A percentile compares a stretch with the other conserved stretches of the same genome.
Evolutionary conservation across 2,888 invertebrate genomes (phyloP).

Genomic region (Sipha maydis): DNA sequence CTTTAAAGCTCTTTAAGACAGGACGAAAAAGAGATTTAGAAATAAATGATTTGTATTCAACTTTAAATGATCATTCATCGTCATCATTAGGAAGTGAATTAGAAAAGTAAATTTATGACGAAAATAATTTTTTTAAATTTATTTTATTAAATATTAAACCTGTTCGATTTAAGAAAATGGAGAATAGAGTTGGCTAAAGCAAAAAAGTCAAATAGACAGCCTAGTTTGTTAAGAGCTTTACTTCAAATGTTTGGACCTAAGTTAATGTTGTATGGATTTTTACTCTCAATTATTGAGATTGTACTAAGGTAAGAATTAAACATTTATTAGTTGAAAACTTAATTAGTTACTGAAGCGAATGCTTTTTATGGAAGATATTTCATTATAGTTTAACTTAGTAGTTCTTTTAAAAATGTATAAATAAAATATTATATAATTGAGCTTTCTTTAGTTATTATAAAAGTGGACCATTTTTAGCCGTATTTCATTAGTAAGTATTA

Average conservation of each 20-base stretch:
- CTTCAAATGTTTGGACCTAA: constrained; percentile 74
- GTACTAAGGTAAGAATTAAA: constrained; percentile 71
- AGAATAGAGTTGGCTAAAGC: constrained; percentile 72
- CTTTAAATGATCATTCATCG: constrained; percentile 77
- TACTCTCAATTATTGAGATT: constrained; percentile 74
- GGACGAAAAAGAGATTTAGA: constrained; percentile 80
- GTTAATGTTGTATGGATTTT: constrained; percentile 74
- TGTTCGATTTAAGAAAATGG: constrained; percentile 70
- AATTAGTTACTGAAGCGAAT: neutral
- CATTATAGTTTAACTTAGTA: neutral
- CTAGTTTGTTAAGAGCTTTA: constrained; percentile 74
- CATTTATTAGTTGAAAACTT: neutral
- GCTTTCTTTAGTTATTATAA: neutral
- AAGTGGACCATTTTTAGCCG: neutral
- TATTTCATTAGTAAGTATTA: neutral
- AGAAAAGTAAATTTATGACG: constrained; percentile 71
- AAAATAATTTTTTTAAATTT: neutral
- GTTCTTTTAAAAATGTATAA: neutral
- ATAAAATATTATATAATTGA: neutral
- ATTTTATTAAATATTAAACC: neutral
- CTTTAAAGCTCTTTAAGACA: constrained; percentile 79
- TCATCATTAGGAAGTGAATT: constrained; percentile 75
- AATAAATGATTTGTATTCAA: constrained; percentile 79
- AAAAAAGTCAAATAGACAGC: constrained; percentile 69
- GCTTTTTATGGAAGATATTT: neutral